A percentile compares a stretch with the other conserved stretches of the same genome.
Evolutionary conservation across 2,888 invertebrate species (phyloP).

Genomic region (Elysia crispata): DNA sequence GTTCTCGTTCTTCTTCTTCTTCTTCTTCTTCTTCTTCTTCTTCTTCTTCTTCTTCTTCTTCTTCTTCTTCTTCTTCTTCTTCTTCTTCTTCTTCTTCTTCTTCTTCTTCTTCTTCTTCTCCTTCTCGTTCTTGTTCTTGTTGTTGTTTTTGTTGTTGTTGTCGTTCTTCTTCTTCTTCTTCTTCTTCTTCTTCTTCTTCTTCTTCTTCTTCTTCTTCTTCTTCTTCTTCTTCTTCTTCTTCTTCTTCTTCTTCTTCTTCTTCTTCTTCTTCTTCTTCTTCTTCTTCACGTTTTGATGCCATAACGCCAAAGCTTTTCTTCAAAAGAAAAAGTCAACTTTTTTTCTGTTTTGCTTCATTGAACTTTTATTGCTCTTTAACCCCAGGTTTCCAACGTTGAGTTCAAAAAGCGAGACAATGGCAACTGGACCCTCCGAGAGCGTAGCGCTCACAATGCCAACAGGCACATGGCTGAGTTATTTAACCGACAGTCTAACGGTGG

Average conservation of each 20-base stretch:
- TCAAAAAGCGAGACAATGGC: constrained; percentile 58
- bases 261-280: too few species aligned
- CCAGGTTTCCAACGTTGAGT: constrained; percentile 51
- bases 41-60: constrained; percentile 9
- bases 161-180: background rate
- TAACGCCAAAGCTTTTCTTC: too few species aligned
- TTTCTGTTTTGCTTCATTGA: too few species aligned
- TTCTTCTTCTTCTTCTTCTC: background rate
- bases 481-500: constrained; percentile 30
- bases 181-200: background rate
- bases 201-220: background rate
- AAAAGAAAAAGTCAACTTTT: too few species aligned
- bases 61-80: constrained; percentile 9
- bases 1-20: constrained; percentile 9
- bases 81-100: constrained; percentile 16
- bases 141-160: too few species aligned
- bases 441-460: constrained; percentile 46
- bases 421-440: constrained; percentile 67
- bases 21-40: constrained; percentile 9
- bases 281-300: too few species aligned
- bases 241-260: background rate
- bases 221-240: background rate
- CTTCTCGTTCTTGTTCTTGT: too few species aligned
- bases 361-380: too few species aligned
- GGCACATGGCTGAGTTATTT: constrained; percentile 48